These are phyloP conservation scores for Trypoxylus dichotomus DNA, from an alignment of 1,140 invertebrate genomes.

Conservation along the genomic window DNA sequence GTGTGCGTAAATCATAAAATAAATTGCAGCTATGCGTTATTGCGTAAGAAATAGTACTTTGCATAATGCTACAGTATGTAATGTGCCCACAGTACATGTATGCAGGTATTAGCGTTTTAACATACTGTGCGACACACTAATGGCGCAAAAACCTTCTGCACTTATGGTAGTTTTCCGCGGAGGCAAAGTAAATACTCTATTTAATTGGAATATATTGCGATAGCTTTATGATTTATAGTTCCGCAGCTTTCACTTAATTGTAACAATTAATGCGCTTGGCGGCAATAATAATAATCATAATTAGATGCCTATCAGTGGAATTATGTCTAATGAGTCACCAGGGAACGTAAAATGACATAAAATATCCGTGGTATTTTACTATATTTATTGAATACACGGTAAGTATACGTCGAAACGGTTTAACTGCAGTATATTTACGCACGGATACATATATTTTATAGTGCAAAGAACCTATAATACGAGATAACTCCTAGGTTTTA, in stretches of 20 bases:
- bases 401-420: no score
- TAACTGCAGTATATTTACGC: no score
- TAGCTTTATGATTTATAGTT: slow-evolving; percentile 5
- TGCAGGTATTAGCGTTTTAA: background rate
- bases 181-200: background rate
- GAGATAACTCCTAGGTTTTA: no score
- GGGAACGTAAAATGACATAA: background rate
- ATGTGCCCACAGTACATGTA: background rate
- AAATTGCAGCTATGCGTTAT: background rate
- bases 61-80: background rate
- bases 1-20: slow-evolving; percentile 15
- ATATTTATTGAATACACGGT: no score
- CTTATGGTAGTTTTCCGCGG: background rate
- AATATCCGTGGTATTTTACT: no score
- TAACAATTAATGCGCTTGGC: background rate
- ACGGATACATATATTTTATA: no score
- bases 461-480: no score
- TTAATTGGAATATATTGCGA: background rate
- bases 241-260: background rate
- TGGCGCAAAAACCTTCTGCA: background rate
- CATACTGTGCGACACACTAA: background rate
- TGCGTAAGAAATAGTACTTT: slow-evolving; percentile 7
- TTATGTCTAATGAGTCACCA: background rate
- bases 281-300: background rate
- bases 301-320: slow-evolving; percentile 2